Base-by-base conservation (phyloP, 2,113 vertebrate genomes). In the Pseudonaja textilis region DNA sequence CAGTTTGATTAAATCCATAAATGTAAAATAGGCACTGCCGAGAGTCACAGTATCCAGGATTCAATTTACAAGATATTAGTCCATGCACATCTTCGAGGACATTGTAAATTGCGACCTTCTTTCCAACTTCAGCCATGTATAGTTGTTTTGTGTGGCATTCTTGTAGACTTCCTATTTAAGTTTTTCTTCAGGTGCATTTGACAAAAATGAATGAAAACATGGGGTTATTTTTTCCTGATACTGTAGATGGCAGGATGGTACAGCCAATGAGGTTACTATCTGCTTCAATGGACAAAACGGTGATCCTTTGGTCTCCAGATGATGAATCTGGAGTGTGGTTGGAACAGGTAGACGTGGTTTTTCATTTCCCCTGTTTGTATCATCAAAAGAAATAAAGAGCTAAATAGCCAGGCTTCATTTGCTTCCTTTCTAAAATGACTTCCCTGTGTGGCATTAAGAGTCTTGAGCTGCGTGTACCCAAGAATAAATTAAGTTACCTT, bases 261-360 rank as follows among this genome's bases (percentile, higher is more conserved):
- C 98, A 99, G 94, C 98, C 98, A 90, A 97, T 99, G 96, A 97
- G 96, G 94, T 96, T 99, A 89, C 97, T 99, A 20, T 99, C 99
- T 89, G 99, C 98, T 1, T 99, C 99, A 87, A 99, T 99, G 99
- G 99, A 99, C 97, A 99, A 99, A 98, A 99, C 98, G 85, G 98
- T 99, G 98, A 99, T 99, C 95, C 96, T 99, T 29, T 99, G 99
- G 99, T 98, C 98, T 95, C 99, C 99, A 47, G 99, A 99, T 96
- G 98, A 99, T 93, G 98, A 98, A 92, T 99, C 99, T 85, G 99
- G 99, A 50, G 98, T 99, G 91, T 99, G 99, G 99, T 96, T 99
- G 55, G 99, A 99, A 96, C 98, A 99, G 98, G 99, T 98, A 96
- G 98, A 97, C 93, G 22, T 54, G 69, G 7, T 90, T 92, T 90